Percentiles rank a stretch among this genome's conserved stretches.
Conservation (phyloP, 2,797 vertebrate genomes). For the Alosa sapidissima region DNA sequence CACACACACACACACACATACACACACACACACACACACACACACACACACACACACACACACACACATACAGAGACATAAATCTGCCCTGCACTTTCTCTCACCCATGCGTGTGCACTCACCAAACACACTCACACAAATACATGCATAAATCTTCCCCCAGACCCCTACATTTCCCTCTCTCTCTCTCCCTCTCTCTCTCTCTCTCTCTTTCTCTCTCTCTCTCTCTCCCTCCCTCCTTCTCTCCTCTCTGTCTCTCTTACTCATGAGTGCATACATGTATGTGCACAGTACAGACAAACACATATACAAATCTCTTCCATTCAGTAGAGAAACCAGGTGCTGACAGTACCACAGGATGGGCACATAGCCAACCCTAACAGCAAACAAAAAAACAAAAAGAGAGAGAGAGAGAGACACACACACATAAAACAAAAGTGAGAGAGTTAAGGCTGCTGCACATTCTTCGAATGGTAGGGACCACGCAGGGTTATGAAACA, state of each 20-base stretch:
- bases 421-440: background rate
- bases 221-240: conserved; percentile 19
- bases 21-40: conserved; percentile 27
- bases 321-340: conserved; percentile 52
- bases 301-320: conserved; percentile 38
- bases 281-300: background rate
- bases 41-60: conserved; percentile 31
- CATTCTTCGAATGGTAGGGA: background rate
- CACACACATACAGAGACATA: background rate
- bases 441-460: background rate
- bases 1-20: background rate
- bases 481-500: background rate
- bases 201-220: conserved; percentile 20
- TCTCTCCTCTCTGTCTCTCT: background rate
- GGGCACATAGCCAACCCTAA: conserved; percentile 64
- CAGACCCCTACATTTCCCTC: background rate
- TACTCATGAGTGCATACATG: too few relatives aligned
- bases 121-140: background rate
- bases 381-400: conserved; percentile 55
- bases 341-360: conserved; percentile 61
- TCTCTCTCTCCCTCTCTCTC: background rate
- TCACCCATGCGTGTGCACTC: background rate
- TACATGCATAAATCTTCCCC: background rate
- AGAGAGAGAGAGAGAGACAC: background rate
- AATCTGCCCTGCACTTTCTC: background rate